Evolutionary conservation across 2,797 vertebrate genomes (phyloP).

Genomic region (Ctenopoma multispine): DNA sequence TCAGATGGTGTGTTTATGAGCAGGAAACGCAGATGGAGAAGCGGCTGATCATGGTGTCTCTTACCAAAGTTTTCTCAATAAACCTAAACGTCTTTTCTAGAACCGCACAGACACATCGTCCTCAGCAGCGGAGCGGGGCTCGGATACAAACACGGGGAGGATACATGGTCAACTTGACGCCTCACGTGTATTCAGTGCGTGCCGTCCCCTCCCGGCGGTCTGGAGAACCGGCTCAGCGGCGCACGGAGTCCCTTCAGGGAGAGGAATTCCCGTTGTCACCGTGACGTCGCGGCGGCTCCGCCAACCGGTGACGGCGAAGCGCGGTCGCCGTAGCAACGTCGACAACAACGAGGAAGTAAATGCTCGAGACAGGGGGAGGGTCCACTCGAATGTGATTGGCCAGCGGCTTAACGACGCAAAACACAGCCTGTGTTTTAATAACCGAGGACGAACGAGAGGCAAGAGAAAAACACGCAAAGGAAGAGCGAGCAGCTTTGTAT

Average conservation of each 20-base stretch:
- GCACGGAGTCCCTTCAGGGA: constrained; percentile 37
- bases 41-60: constrained; percentile 42
- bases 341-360: constrained; percentile 38
- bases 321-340: constrained; percentile 68
- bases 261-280: constrained; percentile 75
- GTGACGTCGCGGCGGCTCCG: constrained; percentile 61
- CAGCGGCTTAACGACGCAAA: background rate
- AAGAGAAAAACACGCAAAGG: too few species aligned
- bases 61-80: constrained; percentile 22
- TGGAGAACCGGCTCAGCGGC: constrained; percentile 17
- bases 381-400: background rate
- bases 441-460: too few species aligned
- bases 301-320: constrained; percentile 67
- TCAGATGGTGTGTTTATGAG: constrained; percentile 47
- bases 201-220: constrained; percentile 33
- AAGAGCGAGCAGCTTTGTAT: too few species aligned
- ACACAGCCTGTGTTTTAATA: too few species aligned
- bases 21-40: constrained; percentile 42
- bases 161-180: constrained; percentile 28
- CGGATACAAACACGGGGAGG: constrained; percentile 26
- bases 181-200: constrained; percentile 71
- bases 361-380: background rate
- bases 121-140: constrained; percentile 7
- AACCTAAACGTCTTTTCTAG: constrained; percentile 11
- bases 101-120: constrained; percentile 10